Evolutionary conservation across 2,888 invertebrate genomes (phyloP), one percentile per base, ranked within the genome.

Genomic region (Linhomoeus sp.): DNA sequence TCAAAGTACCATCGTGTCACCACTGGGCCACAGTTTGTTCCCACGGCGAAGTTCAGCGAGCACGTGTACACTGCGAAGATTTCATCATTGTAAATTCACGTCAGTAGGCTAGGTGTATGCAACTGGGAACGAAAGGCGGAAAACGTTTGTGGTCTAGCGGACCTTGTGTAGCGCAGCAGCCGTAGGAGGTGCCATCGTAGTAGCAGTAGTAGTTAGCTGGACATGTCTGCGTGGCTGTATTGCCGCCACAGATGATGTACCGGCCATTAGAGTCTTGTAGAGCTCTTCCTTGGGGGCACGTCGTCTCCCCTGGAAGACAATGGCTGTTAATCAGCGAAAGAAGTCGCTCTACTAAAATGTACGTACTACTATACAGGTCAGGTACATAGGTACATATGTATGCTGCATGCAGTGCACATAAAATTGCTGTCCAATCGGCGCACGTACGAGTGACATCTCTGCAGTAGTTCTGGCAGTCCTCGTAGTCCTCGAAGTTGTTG

Each of bases 271-370:
- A 60, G 46, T 62, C 62, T 37, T 58, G 62, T 41, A 61, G 54
- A 3, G 61, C 62, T 5, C 58, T 61, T 49, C 62, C 62, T 43
- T 62, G 62, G 47, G 58, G 57, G 49, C 62, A 62, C 47, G 60
- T 60, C 22, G 62, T 61, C 45, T 61, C 60, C 35, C 53, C 55
- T 55, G 38, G 42, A 49, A 42, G n/a, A n/a, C n/a, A 23, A 3
- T 3, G 15, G 20, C 5, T 3, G 5, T n/a, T 7, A 20, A 14
- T 15, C 9, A 24, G 24, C 12, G 15, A 14, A 12, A 12, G n/a
- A n/a, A n/a, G n/a, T n/a, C n/a, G n/a, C n/a, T n/a, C n/a, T n/a
- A n/a, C n/a, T n/a, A n/a, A n/a, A n/a, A n/a, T n/a, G n/a, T n/a
- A n/a, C n/a, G n/a, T n/a, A n/a, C n/a, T n/a, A n/a, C n/a, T n/a